phyloP scores from a whole-genome alignment of 1,140 invertebrate species.

The Eciton burchellii region DNA sequence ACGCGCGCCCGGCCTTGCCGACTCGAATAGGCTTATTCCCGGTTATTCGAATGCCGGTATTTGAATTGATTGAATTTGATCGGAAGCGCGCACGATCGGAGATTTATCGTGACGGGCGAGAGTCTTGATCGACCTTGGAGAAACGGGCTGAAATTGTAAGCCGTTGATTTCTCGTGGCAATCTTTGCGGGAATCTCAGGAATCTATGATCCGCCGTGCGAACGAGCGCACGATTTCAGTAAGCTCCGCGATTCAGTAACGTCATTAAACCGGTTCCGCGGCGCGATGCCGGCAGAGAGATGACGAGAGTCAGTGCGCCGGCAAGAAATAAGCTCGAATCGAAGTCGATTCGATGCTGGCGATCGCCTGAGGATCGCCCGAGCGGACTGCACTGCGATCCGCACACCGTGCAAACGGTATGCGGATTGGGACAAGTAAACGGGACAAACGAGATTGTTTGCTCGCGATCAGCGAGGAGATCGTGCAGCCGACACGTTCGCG shows the following conservation, averaged over 20 bases:
- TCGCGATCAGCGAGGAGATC: background rate
- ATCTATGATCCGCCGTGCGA: constrained; percentile 55
- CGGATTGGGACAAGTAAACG: background rate
- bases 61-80: too few relatives aligned
- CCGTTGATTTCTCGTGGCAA: constrained; percentile 17
- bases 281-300: constrained; percentile 10
- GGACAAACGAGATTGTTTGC: constrained; percentile 17
- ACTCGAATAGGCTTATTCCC: background rate
- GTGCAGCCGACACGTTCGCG: background rate
- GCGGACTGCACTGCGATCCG: background rate
- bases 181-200: constrained; percentile 58
- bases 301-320: constrained; percentile 46
- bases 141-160: background rate
- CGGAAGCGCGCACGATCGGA: too few relatives aligned
- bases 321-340: constrained; percentile 25
- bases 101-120: too few relatives aligned
- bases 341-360: constrained; percentile 5
- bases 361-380: background rate
- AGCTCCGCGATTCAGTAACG: constrained; percentile 63
- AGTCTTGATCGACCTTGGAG: background rate
- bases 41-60: too few relatives aligned
- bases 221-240: constrained; percentile 50
- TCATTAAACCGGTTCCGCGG: constrained; percentile 66
- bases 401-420: background rate
- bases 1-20: background rate